Evolutionary conservation across 2,113 vertebrate genomes (phyloP).

Genomic region (Osmerus eperlanus): DNA sequence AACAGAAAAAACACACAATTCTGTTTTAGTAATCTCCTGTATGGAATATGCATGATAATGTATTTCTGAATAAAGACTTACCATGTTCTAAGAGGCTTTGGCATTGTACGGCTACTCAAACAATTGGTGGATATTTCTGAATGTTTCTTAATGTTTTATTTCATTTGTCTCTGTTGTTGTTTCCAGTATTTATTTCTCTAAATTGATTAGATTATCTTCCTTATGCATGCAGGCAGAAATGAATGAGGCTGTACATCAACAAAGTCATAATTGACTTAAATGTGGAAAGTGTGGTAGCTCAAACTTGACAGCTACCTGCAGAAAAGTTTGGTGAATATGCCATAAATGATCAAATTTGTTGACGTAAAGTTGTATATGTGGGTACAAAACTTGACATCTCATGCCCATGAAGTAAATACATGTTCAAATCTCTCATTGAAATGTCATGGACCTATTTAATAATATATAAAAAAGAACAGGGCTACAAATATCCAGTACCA

Average conservation of each 20-base stretch:
- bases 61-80: slow-evolving; percentile 94
- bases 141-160: slow-evolving; percentile 84
- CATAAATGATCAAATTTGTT: neutral
- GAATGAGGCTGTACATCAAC: slow-evolving; percentile 16
- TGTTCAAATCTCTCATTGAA: too few relatives aligned
- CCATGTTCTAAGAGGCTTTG: slow-evolving; percentile 94
- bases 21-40: slow-evolving; percentile 91
- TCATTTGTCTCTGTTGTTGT: slow-evolving; percentile 80
- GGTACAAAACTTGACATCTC: slow-evolving; percentile 38
- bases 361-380: neutral
- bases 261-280: too few relatives aligned
- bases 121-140: slow-evolving; percentile 89
- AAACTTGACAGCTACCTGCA: too few relatives aligned
- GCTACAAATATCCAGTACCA: neutral
- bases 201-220: slow-evolving; percentile 74
- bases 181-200: slow-evolving; percentile 46
- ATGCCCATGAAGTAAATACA: too few relatives aligned
- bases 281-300: too few relatives aligned
- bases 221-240: slow-evolving; percentile 47
- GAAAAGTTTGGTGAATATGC: slow-evolving; percentile 5
- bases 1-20: slow-evolving; percentile 95
- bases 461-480: too few relatives aligned
- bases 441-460: too few relatives aligned
- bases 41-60: slow-evolving; percentile 99
- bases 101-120: slow-evolving; percentile 86